These are phyloP conservation scores for Sorex fumeus DNA, from an alignment of 2,113 vertebrate genomes.

Conservation along the genomic window DNA sequence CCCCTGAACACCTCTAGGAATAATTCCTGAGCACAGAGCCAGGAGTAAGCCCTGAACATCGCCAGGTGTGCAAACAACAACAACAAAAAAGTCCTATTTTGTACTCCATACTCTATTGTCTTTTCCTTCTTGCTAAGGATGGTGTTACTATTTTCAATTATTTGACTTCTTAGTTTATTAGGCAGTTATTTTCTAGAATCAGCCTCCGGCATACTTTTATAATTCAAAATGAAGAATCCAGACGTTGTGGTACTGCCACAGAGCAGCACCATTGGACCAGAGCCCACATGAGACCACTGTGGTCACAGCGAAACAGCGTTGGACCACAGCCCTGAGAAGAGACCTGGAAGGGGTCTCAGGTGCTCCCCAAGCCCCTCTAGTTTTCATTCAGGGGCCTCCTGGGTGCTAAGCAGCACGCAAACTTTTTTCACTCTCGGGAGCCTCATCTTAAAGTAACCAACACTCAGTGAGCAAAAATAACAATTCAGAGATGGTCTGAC, in stretches of 20 bases:
- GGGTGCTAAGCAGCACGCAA: neutral
- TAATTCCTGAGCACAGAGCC: too few relatives aligned
- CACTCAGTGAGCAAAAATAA: neutral
- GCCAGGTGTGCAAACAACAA: too few relatives aligned
- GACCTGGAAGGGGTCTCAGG: neutral
- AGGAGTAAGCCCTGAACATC: too few relatives aligned
- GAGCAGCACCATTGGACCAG: neutral
- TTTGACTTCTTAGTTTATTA: neutral
- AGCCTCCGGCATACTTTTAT: neutral
- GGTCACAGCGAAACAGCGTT: neutral
- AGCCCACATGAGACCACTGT: neutral
- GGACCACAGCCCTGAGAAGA: neutral
- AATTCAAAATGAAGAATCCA: constrained; percentile 1
- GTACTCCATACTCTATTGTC: neutral
- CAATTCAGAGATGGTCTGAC: neutral
- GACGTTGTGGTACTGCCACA: neutral
- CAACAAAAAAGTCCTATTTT: neutral
- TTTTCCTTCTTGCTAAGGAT: constrained; percentile 47
- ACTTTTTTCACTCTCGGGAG: constrained; percentile 19
- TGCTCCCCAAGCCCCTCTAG: neutral
- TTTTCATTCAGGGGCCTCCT: constrained; percentile 16
- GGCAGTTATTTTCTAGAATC: constrained; percentile 47
- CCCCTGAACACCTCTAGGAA: too few relatives aligned
- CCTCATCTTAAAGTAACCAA: constrained; percentile 17
- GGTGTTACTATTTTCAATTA: neutral